These are phyloP conservation scores for Cylas formicarius DNA, from an alignment of 1,140 invertebrate species.

Conservation along the genomic window DNA sequence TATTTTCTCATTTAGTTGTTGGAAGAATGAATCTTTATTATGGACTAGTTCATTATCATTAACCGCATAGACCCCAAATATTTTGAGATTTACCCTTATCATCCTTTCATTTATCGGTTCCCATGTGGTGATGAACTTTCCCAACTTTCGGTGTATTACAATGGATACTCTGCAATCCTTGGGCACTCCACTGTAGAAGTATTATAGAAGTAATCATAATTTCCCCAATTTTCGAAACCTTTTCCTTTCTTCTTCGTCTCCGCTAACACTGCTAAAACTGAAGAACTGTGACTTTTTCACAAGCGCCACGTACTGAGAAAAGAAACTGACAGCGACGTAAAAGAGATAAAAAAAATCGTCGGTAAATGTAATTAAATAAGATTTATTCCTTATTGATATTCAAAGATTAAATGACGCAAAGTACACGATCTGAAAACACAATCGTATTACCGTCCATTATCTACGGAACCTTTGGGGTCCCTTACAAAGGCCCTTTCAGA, in stretches of 20 bases:
- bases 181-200: constrained; percentile 7
- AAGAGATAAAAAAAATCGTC: too few relatives aligned
- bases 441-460: too few relatives aligned
- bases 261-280: constrained; percentile 5
- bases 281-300: too few relatives aligned
- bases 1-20: constrained; percentile 2
- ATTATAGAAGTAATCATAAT: too few relatives aligned
- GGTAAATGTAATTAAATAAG: too few relatives aligned
- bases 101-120: constrained; percentile 3
- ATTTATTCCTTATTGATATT: too few relatives aligned
- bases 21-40: constrained; percentile 6
- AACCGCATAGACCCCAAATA: constrained; percentile 4
- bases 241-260: constrained; percentile 16
- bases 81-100: background rate
- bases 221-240: constrained; percentile 6
- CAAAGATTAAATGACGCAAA: too few relatives aligned
- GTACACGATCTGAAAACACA: too few relatives aligned
- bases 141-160: background rate
- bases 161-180: constrained; percentile 9
- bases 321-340: too few relatives aligned
- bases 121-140: constrained; percentile 9
- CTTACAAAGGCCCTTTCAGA: too few relatives aligned
- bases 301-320: too few relatives aligned
- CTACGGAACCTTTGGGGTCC: too few relatives aligned
- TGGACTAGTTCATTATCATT: background rate